Evolutionary conservation across 2,888 invertebrate species (phyloP), one percentile per base, ranked within the genome.

Genomic region (Lomographa bimaculata): DNA sequence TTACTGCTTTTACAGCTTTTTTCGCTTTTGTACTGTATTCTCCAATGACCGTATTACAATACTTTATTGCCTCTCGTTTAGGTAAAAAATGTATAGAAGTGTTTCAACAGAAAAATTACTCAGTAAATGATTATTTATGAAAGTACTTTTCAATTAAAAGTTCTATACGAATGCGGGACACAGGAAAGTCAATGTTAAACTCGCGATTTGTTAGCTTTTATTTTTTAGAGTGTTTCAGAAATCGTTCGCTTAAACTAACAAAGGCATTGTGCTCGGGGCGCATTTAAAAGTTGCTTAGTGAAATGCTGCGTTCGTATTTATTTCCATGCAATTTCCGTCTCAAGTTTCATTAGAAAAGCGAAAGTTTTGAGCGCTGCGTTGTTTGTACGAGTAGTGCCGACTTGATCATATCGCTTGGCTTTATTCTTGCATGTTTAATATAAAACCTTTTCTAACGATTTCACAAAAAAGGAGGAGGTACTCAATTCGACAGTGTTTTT

Each of bases 291-390:
- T 82, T 82, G 57, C 66, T 70, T 60, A 71, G 64, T 71, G 59
- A 71, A 74, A 70, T 72, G 54, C 67, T 65, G 67, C 64, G 54
- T 66, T 61, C 61, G 67, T 76, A 73, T 80, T 81, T 79, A 79
- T 79, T 79, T 79, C 71, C 71, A 76, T 74, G 71, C 76, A 79
- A 79, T 83, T 76, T 78, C 71, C 67, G 60, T 70, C 60, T 70
- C 63, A 68, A 75, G 72, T 79, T 82, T 75, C 74, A 76, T 79
- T 79, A 73, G 71, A 57, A 71, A 74, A 69, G 57, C 49, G 61
- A 74, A 80, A 83, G 68, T 79, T 71, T 62, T 53, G 51, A 50
- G 55, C 45, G 44, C 47, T 60, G 56, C 5, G 9, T 28, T 21
- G 19, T 23, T 21, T 20, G 14, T 26, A 32, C n/a, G n/a, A n/a